A percentile compares a stretch with the other conserved stretches of the same genome.
Conservation (phyloP, 2,113 vertebrate genomes). For the Aptenodytes patagonicus region DNA sequence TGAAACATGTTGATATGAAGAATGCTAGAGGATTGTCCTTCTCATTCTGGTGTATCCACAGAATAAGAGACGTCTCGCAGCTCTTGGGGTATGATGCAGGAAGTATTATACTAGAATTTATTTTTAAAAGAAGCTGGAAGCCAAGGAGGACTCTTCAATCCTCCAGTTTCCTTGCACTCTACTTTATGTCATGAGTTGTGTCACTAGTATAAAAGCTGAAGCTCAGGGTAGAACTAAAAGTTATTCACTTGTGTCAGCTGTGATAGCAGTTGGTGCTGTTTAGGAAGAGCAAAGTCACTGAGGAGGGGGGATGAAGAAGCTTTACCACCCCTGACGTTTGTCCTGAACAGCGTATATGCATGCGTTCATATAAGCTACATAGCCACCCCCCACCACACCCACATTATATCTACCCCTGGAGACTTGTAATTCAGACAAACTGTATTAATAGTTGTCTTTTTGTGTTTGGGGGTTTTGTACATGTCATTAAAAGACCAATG, state of each 20-base stretch:
- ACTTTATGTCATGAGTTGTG: neutral
- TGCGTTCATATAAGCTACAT: accelerated
- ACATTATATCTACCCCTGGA: neutral
- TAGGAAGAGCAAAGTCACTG: neutral
- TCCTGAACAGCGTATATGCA: accelerated
- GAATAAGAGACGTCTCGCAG: neutral
- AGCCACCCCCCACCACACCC: accelerated
- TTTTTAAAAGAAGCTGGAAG: neutral
- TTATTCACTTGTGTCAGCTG: neutral
- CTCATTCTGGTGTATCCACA: neutral
- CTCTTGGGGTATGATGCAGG: neutral
- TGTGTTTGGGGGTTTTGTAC: neutral
- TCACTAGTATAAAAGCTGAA: neutral
- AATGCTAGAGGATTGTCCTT: neutral
- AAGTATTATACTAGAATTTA: neutral
- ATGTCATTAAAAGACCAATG: neutral
- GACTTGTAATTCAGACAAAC: neutral
- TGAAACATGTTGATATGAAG: neutral
- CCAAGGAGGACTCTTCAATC: neutral
- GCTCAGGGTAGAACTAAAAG: neutral
- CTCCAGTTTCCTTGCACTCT: neutral
- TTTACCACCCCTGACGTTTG: neutral
- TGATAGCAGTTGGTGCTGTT: neutral
- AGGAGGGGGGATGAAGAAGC: neutral
- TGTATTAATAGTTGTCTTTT: neutral